Evolutionary conservation across 2,797 vertebrate genomes (phyloP), one percentile per base, ranked within the genome.

Genomic region (Pseudochaenichthys georgianus): DNA sequence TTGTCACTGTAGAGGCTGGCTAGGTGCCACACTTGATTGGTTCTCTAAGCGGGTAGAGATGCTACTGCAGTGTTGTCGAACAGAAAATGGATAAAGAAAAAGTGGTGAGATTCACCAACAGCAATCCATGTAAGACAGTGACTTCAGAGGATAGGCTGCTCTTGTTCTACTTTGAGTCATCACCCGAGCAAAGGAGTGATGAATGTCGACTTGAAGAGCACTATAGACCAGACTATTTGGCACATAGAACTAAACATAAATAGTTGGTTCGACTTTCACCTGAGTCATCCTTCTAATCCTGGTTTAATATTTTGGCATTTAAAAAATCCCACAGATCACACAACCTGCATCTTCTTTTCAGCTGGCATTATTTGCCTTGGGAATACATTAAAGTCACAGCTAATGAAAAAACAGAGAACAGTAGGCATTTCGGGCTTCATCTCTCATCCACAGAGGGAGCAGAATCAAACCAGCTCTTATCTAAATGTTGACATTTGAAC

Each of bases 401-500:
- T 83, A 76, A 88, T 82, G 71, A 87, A 89, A 84, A 80, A 83
- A 86, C 64, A 75, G 54, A 51, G 15, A 57, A 59, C 63, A 81
- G 78, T 43, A 43, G 70, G 76, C 66, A 70, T 88, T 82, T 54
- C 77, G 59, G 53, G 59, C 76, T 64, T 80, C 61, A 87, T 89
- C 80, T 53, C 62, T 89, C 81, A 85, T 85, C 75, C 51, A 34
- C 51, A 13, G 58, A 68, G 84, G 84, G 64, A 71, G 23, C 52
- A 11, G 42, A 72, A 88, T 86, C 78, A 84, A 75, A 47, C 11
- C 13, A 51, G 71, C 52, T 77, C 75, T 84, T 93, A 89, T 92
- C 87, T 90, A 91, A 92, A 91, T 88, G 90, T 92, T 93, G 92
- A 92, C 84, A 83, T 92, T 92, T 86, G 85, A 94, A 91, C 88